Conservation (phyloP, 1,140 invertebrate genomes). For the Neodiprion fabricii region DNA sequence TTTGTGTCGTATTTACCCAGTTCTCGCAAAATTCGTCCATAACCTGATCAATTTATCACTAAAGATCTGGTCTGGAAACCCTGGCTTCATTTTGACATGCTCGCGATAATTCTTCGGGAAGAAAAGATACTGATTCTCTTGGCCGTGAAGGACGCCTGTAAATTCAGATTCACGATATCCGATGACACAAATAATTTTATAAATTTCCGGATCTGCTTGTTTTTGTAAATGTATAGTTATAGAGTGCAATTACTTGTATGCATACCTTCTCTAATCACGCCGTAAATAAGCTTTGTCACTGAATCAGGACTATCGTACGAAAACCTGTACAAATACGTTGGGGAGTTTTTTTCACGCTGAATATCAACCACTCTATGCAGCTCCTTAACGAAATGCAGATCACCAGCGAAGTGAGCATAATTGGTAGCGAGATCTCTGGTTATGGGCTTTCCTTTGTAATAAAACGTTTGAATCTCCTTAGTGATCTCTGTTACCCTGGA, state of each 20-base stretch:
- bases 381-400: constrained; percentile 55
- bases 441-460: constrained; percentile 49
- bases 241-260: too few species aligned
- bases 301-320: constrained; percentile 40
- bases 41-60: neutral
- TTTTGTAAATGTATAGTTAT: too few species aligned
- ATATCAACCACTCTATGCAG: constrained; percentile 52
- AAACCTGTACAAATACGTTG: constrained; percentile 63
- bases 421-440: constrained; percentile 36
- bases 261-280: too few species aligned
- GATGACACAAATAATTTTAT: too few species aligned
- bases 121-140: neutral
- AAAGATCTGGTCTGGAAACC: neutral
- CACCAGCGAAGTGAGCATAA: constrained; percentile 54
- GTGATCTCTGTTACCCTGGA: neutral
- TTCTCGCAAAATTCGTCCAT: neutral
- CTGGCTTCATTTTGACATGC: neutral
- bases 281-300: neutral
- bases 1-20: too few species aligned
- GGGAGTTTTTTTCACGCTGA: constrained; percentile 40
- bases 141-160: neutral
- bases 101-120: neutral
- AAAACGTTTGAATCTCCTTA: constrained; percentile 19
- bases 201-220: too few species aligned
- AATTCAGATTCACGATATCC: neutral